phyloP scores from a whole-genome alignment of 1,140 invertebrate genomes.

The Nylanderia fulva region DNA sequence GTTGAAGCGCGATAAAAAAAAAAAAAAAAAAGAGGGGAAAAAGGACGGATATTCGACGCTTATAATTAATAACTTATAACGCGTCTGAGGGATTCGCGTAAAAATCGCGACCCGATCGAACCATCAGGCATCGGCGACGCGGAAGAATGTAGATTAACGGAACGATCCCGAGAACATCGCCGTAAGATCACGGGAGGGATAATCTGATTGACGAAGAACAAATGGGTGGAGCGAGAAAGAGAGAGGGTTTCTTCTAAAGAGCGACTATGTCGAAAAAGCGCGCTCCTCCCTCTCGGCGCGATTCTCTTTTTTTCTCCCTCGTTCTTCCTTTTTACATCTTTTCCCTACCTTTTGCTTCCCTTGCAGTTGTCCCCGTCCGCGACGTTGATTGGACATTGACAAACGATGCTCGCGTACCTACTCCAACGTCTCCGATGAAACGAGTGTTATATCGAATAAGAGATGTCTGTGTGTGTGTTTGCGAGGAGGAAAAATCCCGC shows the following conservation, averaged over 20 bases:
- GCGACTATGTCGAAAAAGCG: neutral
- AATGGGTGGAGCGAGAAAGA: neutral
- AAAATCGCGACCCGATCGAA: slow-evolving; percentile 7
- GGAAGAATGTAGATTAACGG: slow-evolving; percentile 51
- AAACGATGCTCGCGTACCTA: slow-evolving; percentile 77
- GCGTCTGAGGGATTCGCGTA: neutral
- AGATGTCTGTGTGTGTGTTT: slow-evolving; percentile 42
- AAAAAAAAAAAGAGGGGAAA: neutral
- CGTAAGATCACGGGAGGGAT: slow-evolving; percentile 11
- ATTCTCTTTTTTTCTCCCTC: slow-evolving; percentile 33
- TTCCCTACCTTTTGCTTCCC: slow-evolving; percentile 5
- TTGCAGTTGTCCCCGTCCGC: slow-evolving; percentile 28
- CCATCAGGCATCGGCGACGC: slow-evolving; percentile 8
- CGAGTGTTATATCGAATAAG: slow-evolving; percentile 76
- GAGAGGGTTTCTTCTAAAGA: slow-evolving; percentile 15
- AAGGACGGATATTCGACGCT: neutral
- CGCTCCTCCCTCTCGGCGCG: neutral
- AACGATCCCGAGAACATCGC: slow-evolving; percentile 23
- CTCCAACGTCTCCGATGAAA: slow-evolving; percentile 76
- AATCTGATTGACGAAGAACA: slow-evolving; percentile 36
- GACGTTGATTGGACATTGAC: slow-evolving; percentile 83
- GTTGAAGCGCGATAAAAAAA: neutral
- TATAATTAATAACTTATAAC: slow-evolving; percentile 52
- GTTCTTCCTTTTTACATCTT: neutral
- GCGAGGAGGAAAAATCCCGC: slow-evolving; percentile 44